phyloP scores from a whole-genome alignment of 1,140 invertebrate species.

The Brachionus koreanus region DNA sequence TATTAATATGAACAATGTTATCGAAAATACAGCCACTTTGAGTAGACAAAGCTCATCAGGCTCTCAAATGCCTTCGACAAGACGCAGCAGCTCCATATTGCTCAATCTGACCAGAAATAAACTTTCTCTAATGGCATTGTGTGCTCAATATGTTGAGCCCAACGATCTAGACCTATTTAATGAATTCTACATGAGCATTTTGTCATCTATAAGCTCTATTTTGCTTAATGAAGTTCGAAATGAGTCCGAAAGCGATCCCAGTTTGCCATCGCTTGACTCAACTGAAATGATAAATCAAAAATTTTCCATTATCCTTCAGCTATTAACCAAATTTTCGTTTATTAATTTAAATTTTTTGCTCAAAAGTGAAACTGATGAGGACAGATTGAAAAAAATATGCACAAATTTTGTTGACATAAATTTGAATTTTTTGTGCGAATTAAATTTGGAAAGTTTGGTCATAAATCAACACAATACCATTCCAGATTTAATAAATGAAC shows the following conservation, averaged over 20 bases:
- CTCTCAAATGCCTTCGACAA: constrained; percentile 16
- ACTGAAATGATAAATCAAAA: constrained; percentile 43
- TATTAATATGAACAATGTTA: background rate
- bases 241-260: background rate
- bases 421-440: constrained; percentile 20
- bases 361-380: background rate
- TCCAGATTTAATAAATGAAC: background rate
- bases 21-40: constrained; percentile 9
- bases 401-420: constrained; percentile 19
- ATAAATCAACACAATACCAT: background rate
- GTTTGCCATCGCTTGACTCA: constrained; percentile 1
- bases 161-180: constrained; percentile 28
- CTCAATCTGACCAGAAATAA: constrained; percentile 36
- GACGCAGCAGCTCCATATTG: constrained; percentile 19
- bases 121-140: constrained; percentile 26
- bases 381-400: constrained; percentile 17
- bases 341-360: constrained; percentile 38
- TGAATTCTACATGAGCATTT: constrained; percentile 37
- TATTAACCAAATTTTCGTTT: constrained; percentile 39
- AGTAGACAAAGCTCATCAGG: background rate
- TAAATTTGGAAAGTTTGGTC: constrained; percentile 8
- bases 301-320: constrained; percentile 33
- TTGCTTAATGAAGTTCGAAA: constrained; percentile 15
- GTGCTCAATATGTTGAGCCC: constrained; percentile 38
- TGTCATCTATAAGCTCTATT: constrained; percentile 17